phyloP scores from a whole-genome alignment of 2,113 vertebrate species.

The Pimephales promelas region DNA sequence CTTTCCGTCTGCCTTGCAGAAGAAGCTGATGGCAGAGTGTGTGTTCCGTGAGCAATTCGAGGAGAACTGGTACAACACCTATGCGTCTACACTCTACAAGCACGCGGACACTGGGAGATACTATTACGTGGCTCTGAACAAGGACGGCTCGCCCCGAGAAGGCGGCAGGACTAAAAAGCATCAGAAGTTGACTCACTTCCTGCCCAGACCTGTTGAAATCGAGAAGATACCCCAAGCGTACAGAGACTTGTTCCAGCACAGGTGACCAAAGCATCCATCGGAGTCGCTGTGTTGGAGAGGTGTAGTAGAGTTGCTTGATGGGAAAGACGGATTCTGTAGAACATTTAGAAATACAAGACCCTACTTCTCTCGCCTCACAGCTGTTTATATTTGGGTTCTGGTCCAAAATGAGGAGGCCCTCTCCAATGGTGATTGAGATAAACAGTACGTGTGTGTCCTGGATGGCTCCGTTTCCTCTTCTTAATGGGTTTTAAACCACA shows the following conservation, averaged over 20 bases:
- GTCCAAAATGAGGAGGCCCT: slow-evolving; percentile 57
- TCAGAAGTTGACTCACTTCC: slow-evolving; percentile 97
- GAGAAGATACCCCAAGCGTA: slow-evolving; percentile 90
- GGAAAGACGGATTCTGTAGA: slow-evolving; percentile 23
- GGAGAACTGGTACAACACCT: slow-evolving; percentile 99
- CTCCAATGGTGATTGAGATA: slow-evolving; percentile 65
- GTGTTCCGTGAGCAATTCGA: slow-evolving; percentile 99
- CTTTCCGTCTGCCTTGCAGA: slow-evolving; percentile 76
- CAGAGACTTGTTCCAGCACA: slow-evolving; percentile 94
- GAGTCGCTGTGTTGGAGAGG: slow-evolving; percentile 47
- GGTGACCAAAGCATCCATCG: slow-evolving; percentile 80
- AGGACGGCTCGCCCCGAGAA: slow-evolving; percentile 95
- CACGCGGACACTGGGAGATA: slow-evolving; percentile 90
- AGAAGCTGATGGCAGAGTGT: slow-evolving; percentile 94
- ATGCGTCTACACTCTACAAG: slow-evolving; percentile 94
- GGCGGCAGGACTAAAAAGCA: slow-evolving; percentile 97
- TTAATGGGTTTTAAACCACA: slow-evolving; percentile 59
- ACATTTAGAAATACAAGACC: slow-evolving; percentile 58
- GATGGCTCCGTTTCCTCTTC: slow-evolving; percentile 61
- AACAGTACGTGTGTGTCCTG: slow-evolving; percentile 68
- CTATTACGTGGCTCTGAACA: slow-evolving; percentile 97
- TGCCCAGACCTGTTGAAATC: slow-evolving; percentile 92
- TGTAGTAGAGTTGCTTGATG: slow-evolving; percentile 8
- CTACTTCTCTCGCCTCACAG: slow-evolving; percentile 53
- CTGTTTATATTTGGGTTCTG: slow-evolving; percentile 65